Conservation (phyloP, 2,797 vertebrate species). For the Ctenochaetus hawaiiensis region DNA sequence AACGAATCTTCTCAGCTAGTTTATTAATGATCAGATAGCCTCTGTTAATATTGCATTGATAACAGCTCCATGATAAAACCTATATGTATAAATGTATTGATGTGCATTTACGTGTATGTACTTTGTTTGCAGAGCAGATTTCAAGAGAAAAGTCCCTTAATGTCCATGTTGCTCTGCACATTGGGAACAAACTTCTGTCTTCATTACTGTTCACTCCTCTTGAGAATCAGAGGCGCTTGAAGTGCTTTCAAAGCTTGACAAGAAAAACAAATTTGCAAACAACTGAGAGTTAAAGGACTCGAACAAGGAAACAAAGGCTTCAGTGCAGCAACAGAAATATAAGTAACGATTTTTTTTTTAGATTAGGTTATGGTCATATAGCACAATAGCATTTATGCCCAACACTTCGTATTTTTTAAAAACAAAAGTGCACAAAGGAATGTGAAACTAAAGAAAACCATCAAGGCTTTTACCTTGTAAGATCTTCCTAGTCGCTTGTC, state of each 20-base stretch:
- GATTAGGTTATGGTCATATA: neutral
- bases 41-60: constrained; percentile 6
- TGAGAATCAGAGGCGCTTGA: neutral
- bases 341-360: neutral
- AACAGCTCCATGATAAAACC: constrained; percentile 2
- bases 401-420: neutral
- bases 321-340: neutral
- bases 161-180: neutral
- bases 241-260: neutral
- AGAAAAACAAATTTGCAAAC: neutral
- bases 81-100: constrained; percentile 60
- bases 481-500: neutral
- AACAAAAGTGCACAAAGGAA: neutral
- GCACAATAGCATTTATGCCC: neutral
- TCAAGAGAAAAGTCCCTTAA: neutral
- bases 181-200: neutral
- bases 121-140: constrained; percentile 51
- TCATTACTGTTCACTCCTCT: neutral
- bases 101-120: constrained; percentile 24
- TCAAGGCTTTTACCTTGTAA: neutral
- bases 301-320: neutral
- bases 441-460: neutral
- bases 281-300: neutral
- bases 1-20: neutral
- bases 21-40: neutral